Percentiles rank a stretch among this genome's conserved stretches.
Conservation (phyloP, 2,797 vertebrate genomes). For the Siniperca scherzeri region DNA sequence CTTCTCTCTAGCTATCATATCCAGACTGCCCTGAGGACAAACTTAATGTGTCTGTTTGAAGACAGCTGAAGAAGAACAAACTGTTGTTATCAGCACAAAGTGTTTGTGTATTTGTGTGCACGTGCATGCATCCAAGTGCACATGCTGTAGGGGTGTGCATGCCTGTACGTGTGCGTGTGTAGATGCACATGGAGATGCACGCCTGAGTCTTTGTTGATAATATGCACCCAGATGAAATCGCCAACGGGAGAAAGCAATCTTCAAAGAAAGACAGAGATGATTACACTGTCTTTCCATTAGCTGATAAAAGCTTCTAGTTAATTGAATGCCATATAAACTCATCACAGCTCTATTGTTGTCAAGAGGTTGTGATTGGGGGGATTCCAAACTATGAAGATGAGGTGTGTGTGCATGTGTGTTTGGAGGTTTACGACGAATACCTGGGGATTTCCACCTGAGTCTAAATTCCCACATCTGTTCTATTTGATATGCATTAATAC, state of each 20-base stretch:
- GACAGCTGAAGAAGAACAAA: slow-evolving; percentile 57
- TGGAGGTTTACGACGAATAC: slow-evolving; percentile 47
- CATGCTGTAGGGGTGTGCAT: neutral
- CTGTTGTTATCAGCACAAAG: slow-evolving; percentile 56
- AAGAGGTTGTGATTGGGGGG: slow-evolving; percentile 55
- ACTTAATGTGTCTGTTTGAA: slow-evolving; percentile 64
- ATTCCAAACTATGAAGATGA: slow-evolving; percentile 70
- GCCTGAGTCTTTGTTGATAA: slow-evolving; percentile 55
- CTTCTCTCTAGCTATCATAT: slow-evolving; percentile 52
- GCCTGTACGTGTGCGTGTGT: slow-evolving; percentile 2
- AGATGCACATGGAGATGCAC: slow-evolving; percentile 18
- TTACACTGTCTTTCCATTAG: slow-evolving; percentile 40
- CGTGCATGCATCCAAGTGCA: slow-evolving; percentile 16
- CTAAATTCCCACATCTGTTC: slow-evolving; percentile 54
- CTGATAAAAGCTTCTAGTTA: slow-evolving; percentile 50
- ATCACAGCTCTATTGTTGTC: slow-evolving; percentile 68
- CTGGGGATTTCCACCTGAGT: slow-evolving; percentile 77
- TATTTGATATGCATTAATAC: slow-evolving; percentile 56
- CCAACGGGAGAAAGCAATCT: slow-evolving; percentile 48
- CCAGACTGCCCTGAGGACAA: slow-evolving; percentile 67
- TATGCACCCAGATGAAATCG: slow-evolving; percentile 47
- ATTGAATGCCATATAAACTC: slow-evolving; percentile 63
- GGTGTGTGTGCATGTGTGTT: slow-evolving; percentile 31
- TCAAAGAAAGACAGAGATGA: slow-evolving; percentile 50
- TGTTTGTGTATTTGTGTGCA: slow-evolving; percentile 24